phyloP scores from a whole-genome alignment of 2,797 vertebrate genomes.

The Babyrousa celebensis region DNA sequence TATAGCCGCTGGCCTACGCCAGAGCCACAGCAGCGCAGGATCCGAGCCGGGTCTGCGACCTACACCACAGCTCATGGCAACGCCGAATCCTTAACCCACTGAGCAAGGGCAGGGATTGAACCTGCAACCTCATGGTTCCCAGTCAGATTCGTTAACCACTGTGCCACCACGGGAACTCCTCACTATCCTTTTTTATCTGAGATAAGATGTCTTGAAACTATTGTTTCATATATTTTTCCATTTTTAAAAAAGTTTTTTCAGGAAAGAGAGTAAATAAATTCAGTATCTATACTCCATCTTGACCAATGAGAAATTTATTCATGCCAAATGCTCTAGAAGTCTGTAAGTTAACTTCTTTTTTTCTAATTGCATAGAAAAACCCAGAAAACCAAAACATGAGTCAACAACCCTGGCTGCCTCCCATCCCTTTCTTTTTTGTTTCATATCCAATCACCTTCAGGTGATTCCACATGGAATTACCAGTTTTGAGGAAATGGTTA shows the following conservation, averaged over 20 bases:
- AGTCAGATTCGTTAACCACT: too few relatives aligned
- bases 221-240: constrained; percentile 29
- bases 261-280: constrained; percentile 3
- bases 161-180: too few relatives aligned
- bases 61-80: too few relatives aligned
- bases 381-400: background rate
- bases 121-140: too few relatives aligned
- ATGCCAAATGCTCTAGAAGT: background rate
- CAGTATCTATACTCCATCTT: background rate
- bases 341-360: background rate
- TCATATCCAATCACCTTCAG: background rate
- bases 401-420: background rate
- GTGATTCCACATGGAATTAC: background rate
- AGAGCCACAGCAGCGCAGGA: too few relatives aligned
- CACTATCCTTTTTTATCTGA: background rate
- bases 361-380: background rate
- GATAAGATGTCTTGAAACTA: background rate
- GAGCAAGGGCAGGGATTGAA: too few relatives aligned
- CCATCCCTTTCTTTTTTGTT: background rate
- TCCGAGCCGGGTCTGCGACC: too few relatives aligned
- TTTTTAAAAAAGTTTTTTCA: background rate
- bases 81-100: too few relatives aligned
- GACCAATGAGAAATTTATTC: background rate
- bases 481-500: background rate
- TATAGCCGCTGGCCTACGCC: too few relatives aligned